A percentile compares a stretch with the other conserved stretches of the same genome.
phyloP scores from a whole-genome alignment of 2,888 invertebrate genomes.

The Nephrotoma guestfalica region DNA sequence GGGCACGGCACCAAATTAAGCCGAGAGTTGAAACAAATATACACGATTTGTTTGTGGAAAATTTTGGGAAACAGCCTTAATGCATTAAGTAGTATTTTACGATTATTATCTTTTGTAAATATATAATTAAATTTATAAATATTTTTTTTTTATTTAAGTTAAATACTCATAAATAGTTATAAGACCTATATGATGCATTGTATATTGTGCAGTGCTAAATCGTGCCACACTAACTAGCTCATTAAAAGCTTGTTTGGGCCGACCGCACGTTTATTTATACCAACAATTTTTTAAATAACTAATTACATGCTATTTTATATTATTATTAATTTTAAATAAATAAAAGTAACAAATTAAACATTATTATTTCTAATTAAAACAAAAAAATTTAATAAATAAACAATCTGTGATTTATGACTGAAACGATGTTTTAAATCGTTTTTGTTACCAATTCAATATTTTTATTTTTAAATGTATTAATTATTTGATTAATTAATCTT shows the following conservation, averaged over 20 bases:
- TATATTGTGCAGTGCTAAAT: background rate
- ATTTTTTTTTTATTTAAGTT: background rate
- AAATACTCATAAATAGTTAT: background rate
- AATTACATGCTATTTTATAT: background rate
- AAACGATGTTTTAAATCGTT: slow-evolving; percentile 8
- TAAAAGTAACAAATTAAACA: background rate
- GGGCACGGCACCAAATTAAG: background rate
- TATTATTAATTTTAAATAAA: background rate
- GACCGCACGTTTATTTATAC: background rate
- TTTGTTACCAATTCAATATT: slow-evolving; percentile 7
- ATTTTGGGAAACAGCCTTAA: background rate
- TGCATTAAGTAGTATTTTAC: background rate
- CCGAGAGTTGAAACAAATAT: background rate
- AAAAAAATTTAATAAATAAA: slow-evolving; percentile 3
- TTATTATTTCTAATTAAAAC: background rate
- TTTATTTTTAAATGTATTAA: background rate
- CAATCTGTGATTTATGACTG: slow-evolving; percentile 7
- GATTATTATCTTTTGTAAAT: background rate
- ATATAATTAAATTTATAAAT: background rate
- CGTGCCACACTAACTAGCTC: background rate
- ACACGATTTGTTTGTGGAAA: background rate
- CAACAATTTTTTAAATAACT: background rate
- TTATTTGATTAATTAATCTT: background rate
- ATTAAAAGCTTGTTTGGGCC: background rate
- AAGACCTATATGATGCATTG: background rate